Evolutionary conservation across 2,888 invertebrate species (phyloP), one percentile per base, ranked within the genome.

Genomic region (Aradus depressus): DNA sequence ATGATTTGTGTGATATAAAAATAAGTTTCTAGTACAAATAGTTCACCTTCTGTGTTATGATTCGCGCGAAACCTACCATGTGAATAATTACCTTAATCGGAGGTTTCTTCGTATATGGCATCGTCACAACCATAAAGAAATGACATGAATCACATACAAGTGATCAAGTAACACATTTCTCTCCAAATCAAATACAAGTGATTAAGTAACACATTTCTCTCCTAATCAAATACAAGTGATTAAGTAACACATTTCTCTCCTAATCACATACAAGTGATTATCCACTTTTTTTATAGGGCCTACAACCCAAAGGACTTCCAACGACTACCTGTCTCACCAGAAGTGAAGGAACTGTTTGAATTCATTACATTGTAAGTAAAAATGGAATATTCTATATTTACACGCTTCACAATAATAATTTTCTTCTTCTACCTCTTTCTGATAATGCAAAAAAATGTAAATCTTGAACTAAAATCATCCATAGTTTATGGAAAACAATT

Each of bases 301-400:
- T 91, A 91, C 67, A 84, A 91, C 68, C 84, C 90, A 2, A 79
- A 81, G 58, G 79, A 84, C 60, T 96, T 81, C 71, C 84, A 87
- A 57, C 79, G 85, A 64, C 69, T 96, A 53, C 77, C 84, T 52
- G 84, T 89, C 43, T 78, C 84, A 1, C 72, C 80, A 0, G 95
- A 96, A 58, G 78, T 93, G 59, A 89, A 88, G 64, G 92, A 95
- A 62, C 71, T 96, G 4, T 95, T 97, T 69, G 86, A 89, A 63
- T 91, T 88, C 63, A 95, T 97, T 55, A 80, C 83, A 62, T 84
- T 84, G 88, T 86, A 67, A 70, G 64, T 62, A 42, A 2, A 28
- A 6, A 5, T 16, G 37, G 10, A 39, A 23, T 14, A 19, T 26
- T 18, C n/a, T 23, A n/a, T 25, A 16, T 12, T 12, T 35, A 10